phyloP scores from a whole-genome alignment of 2,797 vertebrate genomes.

The Tenualosa thibaudeaui region DNA sequence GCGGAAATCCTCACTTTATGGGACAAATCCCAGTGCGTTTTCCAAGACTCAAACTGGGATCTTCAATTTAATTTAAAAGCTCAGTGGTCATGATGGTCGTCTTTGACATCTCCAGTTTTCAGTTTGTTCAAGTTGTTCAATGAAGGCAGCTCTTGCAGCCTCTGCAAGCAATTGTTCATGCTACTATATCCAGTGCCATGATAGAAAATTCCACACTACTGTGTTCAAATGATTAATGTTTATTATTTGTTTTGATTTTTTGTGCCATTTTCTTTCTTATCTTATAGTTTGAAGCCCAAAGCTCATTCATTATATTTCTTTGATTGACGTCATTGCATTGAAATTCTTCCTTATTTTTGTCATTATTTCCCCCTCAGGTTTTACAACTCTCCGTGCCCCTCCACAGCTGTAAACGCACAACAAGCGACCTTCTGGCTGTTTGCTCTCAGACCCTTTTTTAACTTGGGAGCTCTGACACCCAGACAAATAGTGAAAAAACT shows the following conservation, averaged over 20 bases:
- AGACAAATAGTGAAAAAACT: constrained; percentile 1
- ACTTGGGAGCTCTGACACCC: background rate
- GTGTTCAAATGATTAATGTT: background rate
- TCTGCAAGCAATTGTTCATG: background rate
- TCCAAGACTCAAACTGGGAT: background rate
- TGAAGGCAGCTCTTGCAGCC: background rate
- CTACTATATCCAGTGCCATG: background rate
- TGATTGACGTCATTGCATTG: background rate
- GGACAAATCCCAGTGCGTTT: background rate
- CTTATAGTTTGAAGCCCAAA: too few species aligned
- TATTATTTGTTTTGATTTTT: background rate
- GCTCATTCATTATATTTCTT: background rate
- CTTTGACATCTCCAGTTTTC: background rate
- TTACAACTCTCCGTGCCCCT: background rate
- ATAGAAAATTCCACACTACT: background rate
- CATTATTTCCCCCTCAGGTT: background rate
- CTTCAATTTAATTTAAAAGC: background rate
- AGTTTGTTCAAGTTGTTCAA: background rate
- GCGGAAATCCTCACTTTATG: constrained; percentile 1
- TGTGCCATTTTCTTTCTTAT: background rate
- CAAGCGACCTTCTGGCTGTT: background rate
- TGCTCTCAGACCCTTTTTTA: background rate
- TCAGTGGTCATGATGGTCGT: background rate
- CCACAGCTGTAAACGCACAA: background rate
- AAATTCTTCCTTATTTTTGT: background rate